phyloP scores from a whole-genome alignment of 2,797 vertebrate genomes.

The Ctenosaura bakeri region DNA sequence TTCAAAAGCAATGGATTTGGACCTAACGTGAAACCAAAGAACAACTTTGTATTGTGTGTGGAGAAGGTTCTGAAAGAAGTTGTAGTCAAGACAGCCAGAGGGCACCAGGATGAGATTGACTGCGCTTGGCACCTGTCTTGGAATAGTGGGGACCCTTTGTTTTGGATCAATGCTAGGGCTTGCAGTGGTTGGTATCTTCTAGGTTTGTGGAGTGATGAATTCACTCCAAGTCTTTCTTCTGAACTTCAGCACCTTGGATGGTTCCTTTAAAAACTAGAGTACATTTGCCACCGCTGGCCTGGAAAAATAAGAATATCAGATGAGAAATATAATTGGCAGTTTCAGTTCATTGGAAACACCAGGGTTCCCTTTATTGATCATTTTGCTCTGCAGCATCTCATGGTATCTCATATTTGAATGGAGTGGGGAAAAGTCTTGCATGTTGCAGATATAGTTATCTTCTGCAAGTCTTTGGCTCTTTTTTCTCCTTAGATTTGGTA shows the following conservation, averaged over 20 bases:
- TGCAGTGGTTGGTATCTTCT: no score
- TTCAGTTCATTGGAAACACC: neutral
- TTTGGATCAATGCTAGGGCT: neutral
- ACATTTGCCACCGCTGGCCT: no score
- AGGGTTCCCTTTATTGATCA: no score
- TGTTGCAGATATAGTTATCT: neutral
- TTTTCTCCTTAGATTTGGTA: neutral
- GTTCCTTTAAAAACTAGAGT: no score
- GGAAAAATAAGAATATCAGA: neutral
- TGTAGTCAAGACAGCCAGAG: neutral
- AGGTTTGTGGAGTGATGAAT: no score
- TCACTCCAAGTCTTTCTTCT: no score
- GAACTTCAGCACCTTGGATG: no score
- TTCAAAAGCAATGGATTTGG: neutral
- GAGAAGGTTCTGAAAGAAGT: neutral
- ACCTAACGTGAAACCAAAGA: no score
- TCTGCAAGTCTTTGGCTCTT: neutral
- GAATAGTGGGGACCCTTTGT: neutral
- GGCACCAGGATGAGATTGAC: neutral
- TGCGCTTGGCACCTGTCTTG: neutral
- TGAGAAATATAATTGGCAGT: neutral
- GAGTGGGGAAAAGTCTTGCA: neutral
- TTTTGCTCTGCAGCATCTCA: neutral
- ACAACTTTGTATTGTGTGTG: neutral
- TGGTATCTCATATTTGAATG: neutral